Evolutionary conservation across 2,797 vertebrate genomes (phyloP).

Genomic region (Pelodytes ibericus): DNA sequence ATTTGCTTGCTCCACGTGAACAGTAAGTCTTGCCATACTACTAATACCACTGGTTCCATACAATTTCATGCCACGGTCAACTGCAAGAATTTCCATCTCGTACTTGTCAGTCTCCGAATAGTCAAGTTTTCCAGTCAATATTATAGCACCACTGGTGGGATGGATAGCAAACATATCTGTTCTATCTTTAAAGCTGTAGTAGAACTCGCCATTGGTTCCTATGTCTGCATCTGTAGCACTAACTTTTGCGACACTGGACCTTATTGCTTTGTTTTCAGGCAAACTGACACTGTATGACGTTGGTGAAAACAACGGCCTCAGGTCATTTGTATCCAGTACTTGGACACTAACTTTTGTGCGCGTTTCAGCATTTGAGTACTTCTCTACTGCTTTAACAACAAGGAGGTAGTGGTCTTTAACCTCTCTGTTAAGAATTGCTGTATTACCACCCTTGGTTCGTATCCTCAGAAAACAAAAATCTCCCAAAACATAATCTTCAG

Average conservation of each 20-base stretch:
- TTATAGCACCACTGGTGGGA: constrained; percentile 91
- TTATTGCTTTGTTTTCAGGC: constrained; percentile 90
- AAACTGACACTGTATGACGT: constrained; percentile 94
- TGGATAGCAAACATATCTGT: constrained; percentile 97
- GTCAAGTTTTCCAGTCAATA: constrained; percentile 90
- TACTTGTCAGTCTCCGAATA: constrained; percentile 82
- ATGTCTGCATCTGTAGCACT: constrained; percentile 96
- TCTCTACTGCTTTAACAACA: constrained; percentile 90
- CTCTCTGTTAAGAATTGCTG: constrained; percentile 95
- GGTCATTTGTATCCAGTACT: constrained; percentile 96
- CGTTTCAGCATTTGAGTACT: constrained; percentile 81
- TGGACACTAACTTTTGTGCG: constrained; percentile 86
- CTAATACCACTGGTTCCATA: constrained; percentile 98
- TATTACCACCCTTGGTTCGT: constrained; percentile 99
- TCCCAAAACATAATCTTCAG: constrained; percentile 91
- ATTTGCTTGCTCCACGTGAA: constrained; percentile 91
- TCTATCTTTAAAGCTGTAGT: constrained; percentile 95
- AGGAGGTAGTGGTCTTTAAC: constrained; percentile 94
- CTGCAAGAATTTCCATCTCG: constrained; percentile 93
- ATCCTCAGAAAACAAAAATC: constrained; percentile 98
- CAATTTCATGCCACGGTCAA: constrained; percentile 94
- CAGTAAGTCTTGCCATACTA: constrained; percentile 91
- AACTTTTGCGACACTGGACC: constrained; percentile 90
- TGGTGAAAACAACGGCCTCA: constrained; percentile 95
- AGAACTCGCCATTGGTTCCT: constrained; percentile 97